phyloP scores from a whole-genome alignment of 2,888 invertebrate genomes.

The Catocala nupta region DNA sequence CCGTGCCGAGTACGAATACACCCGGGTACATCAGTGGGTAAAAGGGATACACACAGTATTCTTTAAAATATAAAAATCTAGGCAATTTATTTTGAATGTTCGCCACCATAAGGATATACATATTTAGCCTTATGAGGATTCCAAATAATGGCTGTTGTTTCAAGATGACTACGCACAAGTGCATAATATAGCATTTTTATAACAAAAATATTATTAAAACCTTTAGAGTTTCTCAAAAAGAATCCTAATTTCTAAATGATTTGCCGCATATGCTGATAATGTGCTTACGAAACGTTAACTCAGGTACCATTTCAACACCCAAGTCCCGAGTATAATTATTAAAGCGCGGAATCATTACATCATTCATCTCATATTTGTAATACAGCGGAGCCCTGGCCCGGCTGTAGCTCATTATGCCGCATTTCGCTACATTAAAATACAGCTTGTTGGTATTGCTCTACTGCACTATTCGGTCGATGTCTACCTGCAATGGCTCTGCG shows the following conservation, averaged over 20 bases:
- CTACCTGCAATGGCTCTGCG: no score
- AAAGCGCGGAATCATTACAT: not conserved
- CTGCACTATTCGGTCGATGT: no score
- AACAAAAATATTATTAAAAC: not conserved
- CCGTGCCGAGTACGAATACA: constrained; percentile 5
- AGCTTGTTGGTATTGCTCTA: not conserved
- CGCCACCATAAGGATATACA: not conserved
- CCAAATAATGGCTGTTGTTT: not conserved
- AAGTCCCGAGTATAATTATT: not conserved
- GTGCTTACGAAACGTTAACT: not conserved
- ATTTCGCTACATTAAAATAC: not conserved
- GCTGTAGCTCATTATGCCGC: not conserved
- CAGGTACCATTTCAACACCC: not conserved
- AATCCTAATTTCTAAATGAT: not conserved
- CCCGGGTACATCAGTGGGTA: not conserved
- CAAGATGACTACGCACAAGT: not conserved
- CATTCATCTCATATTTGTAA: not conserved
- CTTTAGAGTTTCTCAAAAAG: not conserved
- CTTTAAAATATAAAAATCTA: not conserved
- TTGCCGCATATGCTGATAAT: not conserved
- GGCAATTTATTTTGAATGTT: no score
- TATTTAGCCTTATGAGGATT: constrained; percentile 7
- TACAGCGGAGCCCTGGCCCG: not conserved
- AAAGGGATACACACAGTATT: not conserved
- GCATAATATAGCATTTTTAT: not conserved